A percentile compares a stretch with the other conserved stretches of the same genome.
phyloP scores from a whole-genome alignment of 2,888 invertebrate species.

The Diachrysia chrysitis region DNA sequence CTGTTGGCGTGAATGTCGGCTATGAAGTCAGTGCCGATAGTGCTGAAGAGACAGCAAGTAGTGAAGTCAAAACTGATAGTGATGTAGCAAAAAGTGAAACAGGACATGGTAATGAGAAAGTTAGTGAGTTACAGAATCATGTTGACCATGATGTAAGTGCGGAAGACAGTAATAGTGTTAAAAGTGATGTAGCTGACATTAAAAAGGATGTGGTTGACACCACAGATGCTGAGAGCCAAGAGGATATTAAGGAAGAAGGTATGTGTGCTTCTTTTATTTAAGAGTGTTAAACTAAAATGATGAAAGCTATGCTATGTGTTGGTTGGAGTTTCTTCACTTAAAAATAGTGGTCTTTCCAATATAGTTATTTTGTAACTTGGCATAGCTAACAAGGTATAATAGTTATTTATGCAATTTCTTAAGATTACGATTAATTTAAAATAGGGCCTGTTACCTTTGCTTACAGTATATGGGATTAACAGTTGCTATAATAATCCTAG shows the following conservation, averaged over 20 bases:
- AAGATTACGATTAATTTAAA: too few relatives aligned
- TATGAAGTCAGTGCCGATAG: constrained; percentile 3
- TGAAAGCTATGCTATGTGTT: too few relatives aligned
- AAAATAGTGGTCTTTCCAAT: too few relatives aligned
- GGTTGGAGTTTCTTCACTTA: too few relatives aligned
- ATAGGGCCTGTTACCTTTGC: too few relatives aligned
- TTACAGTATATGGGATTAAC: too few relatives aligned
- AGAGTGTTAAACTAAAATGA: not conserved
- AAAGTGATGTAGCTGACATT: constrained; percentile 56
- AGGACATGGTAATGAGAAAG: constrained; percentile 45
- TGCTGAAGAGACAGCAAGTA: constrained; percentile 18
- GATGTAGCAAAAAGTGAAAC: constrained; percentile 49
- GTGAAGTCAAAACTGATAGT: constrained; percentile 46
- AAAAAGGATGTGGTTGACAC: constrained; percentile 56
- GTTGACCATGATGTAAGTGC: constrained; percentile 73
- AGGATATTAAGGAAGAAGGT: constrained; percentile 60
- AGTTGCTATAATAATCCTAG: too few relatives aligned
- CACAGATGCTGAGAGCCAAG: constrained; percentile 59
- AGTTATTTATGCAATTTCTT: too few relatives aligned
- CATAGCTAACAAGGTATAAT: too few relatives aligned
- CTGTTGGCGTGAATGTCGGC: constrained; percentile 3
- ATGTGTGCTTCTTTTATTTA: constrained; percentile 31
- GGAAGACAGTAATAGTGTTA: constrained; percentile 65
- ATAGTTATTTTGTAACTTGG: too few relatives aligned
- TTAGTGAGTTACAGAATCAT: constrained; percentile 76